A percentile compares a stretch with the other conserved stretches of the same genome.
Conservation (phyloP, 2,888 invertebrate species). For the Zaprionus obscuricornis region DNA sequence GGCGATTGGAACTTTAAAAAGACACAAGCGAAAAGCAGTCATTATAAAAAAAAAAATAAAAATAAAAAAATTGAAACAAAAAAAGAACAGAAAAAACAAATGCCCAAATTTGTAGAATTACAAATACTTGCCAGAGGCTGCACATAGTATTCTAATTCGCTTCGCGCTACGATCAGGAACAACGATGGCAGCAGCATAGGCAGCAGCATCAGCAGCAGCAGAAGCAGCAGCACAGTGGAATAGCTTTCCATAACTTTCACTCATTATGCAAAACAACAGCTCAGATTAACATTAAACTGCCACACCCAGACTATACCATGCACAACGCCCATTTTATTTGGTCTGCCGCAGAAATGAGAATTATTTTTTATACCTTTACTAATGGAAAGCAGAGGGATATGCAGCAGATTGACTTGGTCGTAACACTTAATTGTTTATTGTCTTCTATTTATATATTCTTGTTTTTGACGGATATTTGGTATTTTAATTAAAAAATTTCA, state of each 20-base stretch:
- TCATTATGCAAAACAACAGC: slow-evolving; percentile 61
- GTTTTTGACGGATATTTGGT: neutral
- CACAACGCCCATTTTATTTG: slow-evolving; percentile 1
- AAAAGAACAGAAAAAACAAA: neutral
- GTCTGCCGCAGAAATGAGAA: slow-evolving; percentile 22
- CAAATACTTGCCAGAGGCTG: no score
- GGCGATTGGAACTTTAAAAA: no score
- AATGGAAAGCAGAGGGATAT: neutral
- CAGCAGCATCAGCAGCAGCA: neutral
- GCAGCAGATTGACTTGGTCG: neutral
- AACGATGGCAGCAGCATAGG: no score
- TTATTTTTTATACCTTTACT: slow-evolving; percentile 18
- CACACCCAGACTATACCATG: neutral
- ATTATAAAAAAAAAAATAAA: no score
- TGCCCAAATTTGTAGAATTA: neutral
- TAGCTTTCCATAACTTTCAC: slow-evolving; percentile 15
- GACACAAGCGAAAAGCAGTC: no score
- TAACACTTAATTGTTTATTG: neutral
- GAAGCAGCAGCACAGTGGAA: no score
- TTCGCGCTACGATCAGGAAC: no score
- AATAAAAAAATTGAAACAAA: neutral
- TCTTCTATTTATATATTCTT: no score
- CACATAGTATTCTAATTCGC: no score
- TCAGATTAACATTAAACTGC: slow-evolving; percentile 47
- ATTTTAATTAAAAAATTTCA: neutral